Evolutionary conservation across 2,888 invertebrate genomes (phyloP), one percentile per base, ranked within the genome.

Genomic region (Pheosia gnoma): DNA sequence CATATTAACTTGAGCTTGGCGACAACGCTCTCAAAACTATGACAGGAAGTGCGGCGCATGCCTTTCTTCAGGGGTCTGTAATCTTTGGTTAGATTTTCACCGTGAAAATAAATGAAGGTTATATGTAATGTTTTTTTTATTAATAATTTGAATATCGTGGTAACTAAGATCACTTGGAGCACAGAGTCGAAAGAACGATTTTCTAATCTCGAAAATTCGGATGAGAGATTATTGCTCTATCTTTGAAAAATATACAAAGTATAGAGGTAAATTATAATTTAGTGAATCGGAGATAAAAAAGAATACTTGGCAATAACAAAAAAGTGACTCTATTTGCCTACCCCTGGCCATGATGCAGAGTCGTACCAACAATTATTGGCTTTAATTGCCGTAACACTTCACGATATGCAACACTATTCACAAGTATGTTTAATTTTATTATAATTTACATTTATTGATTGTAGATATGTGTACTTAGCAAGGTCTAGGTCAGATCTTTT

Each of bases 1-100:
- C 84, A 65, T 87, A 87, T 82, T 84, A 79, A 67, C 73, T 73
- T 65, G 71, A 72, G 72, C 67, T 61, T 67, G 66, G 71, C 75
- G 74, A 80, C 81, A 74, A 75, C 81, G 83, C 86, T 88, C 86
- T 85, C 84, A 80, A 89, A 91, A 88, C 90, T 89, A 84, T 87
- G 89, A 88, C 91, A 84, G 93, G 93, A 93, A 93, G 83, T 80
- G 75, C 74, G 80, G 79, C 85, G 88, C 89, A 86, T 93, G 78
- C 91, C 91, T 86, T 86, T 88, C 80, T 78, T 80, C 92, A 90
- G 90, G 73, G 79, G 83, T 83, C 69, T 74, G 63, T 81, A 91
- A 91, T 73, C 72, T 38, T 74, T 67, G 73, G 75, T 47, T 66
- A 64, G 52, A 56, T 63, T 74, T 68, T 60, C 61, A 49, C 49